These are phyloP conservation scores for Coelopa frigida DNA, from an alignment of 1,140 invertebrate species.

Conservation along the genomic window DNA sequence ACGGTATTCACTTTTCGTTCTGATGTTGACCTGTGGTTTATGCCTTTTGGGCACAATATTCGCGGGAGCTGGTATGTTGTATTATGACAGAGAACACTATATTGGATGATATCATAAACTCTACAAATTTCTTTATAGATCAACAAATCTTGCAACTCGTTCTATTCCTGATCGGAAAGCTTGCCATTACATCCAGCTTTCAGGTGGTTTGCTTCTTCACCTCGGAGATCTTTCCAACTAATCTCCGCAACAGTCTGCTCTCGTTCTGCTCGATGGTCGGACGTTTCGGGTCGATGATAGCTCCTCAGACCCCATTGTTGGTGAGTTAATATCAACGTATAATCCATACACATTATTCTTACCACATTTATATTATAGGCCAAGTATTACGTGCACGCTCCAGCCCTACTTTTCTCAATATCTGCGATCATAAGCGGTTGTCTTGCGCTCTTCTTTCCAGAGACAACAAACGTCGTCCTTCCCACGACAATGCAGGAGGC, in stretches of 20 bases:
- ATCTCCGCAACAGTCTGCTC: conserved; percentile 55
- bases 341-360: no score
- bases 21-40: conserved; percentile 55
- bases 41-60: conserved; percentile 40
- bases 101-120: not conserved
- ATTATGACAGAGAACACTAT: conserved; percentile 20
- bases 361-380: no score
- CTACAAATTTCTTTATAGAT: conserved; percentile 12
- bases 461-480: conserved; percentile 58
- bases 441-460: conserved; percentile 57
- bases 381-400: conserved; percentile 49
- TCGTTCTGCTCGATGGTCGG: conserved; percentile 65
- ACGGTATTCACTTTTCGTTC: conserved; percentile 50
- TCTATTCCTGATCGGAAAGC: conserved; percentile 65
- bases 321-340: conserved; percentile 42
- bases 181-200: conserved; percentile 62
- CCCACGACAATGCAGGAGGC: conserved; percentile 63
- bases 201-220: conserved; percentile 64
- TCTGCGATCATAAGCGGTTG: conserved; percentile 53
- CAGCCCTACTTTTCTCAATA: conserved; percentile 56
- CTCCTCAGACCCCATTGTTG: conserved; percentile 63
- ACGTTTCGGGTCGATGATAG: conserved; percentile 62
- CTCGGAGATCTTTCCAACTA: conserved; percentile 66
- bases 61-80: conserved; percentile 18
- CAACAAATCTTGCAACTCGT: conserved; percentile 45